These are phyloP conservation scores for Rhingia rostrata DNA, from an alignment of 2,888 invertebrate genomes.

Conservation along the genomic window DNA sequence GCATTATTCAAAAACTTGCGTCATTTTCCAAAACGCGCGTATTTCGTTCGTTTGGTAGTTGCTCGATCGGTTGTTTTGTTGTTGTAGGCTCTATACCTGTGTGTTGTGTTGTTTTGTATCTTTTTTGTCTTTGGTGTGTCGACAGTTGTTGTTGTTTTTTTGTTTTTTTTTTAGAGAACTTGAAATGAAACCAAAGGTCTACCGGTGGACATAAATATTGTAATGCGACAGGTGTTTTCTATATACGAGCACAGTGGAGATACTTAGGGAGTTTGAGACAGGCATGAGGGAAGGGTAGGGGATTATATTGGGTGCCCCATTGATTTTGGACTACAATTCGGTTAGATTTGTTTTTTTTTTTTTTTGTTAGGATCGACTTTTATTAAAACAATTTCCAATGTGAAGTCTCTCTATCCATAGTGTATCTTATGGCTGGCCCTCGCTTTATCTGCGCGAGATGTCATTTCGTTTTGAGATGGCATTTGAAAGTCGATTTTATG, in stretches of 20 bases:
- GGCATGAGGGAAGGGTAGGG: constrained; percentile 49
- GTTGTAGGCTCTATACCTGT: background rate
- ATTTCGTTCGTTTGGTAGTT: constrained; percentile 49
- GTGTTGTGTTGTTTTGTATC: constrained; percentile 36
- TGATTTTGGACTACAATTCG: constrained; percentile 34
- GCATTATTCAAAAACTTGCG: constrained; percentile 72
- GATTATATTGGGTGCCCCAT: constrained; percentile 57
- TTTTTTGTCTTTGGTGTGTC: constrained; percentile 35
- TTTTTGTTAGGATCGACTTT: constrained; percentile 7
- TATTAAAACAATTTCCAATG: constrained; percentile 5
- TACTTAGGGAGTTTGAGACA: background rate
- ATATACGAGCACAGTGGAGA: constrained; percentile 74
- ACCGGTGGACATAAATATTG: constrained; percentile 82
- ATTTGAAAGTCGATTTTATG: constrained; percentile 71
- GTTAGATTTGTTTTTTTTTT: constrained; percentile 17
- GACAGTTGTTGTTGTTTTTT: constrained; percentile 43
- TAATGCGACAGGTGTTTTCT: constrained; percentile 82
- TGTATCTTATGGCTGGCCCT: constrained; percentile 31
- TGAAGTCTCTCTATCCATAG: too few relatives aligned
- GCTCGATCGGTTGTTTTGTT: background rate
- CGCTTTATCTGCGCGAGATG: constrained; percentile 41
- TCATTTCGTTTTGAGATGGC: constrained; percentile 60
- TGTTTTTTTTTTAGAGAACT: constrained; percentile 55
- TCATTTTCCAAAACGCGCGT: constrained; percentile 68
- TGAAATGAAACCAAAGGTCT: constrained; percentile 79